Base-by-base conservation (phyloP, 2,888 invertebrate species). In the Cosmia pyralina region DNA sequence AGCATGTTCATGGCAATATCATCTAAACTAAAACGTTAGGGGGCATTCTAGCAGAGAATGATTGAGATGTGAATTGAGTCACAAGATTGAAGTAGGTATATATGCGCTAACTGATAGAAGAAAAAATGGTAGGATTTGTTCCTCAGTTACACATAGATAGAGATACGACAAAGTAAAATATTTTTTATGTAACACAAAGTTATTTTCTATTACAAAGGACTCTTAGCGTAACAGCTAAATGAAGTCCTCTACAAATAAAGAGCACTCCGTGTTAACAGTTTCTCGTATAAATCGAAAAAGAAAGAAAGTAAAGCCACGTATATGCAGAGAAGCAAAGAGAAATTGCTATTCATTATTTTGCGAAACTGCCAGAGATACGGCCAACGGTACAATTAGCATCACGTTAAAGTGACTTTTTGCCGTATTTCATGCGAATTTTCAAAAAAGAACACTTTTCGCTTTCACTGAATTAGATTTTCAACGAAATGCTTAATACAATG, bases 361-460 rank as follows among this genome's bases (percentile, higher is more conserved):
- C 53, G 28, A 79, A 66, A 70, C 73, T 65, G 65, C 57, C 65
- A 55, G 75, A 66, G 69, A 66, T 66, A 78, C 58, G 57, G 68
- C 50, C 68, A 80, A 81, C 59, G 66, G 75, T 66, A 83, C 75
- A 79, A 83, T 83, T 83, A 81, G 79, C 66, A 58, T 70, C 41
- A 55, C 65, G 52, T 67, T 75, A 58, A 62, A 71, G 79, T 75
- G 65, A 62, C 70, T 68, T 79, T 83, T 69, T 41, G 41, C 19
- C 15, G 55, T 62, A 66, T 62, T 79, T 58, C 53, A 65, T 65
- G 57, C n/a, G 62, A 69, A 53, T 82, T 72, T 55, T 53, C 4
- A 66, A 70, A 79, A 46, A 34, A 71, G 34, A 68, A 60, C 2
- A 55, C 10, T 52, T 55, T 74, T 46, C 22, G 34, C 28, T 41